Evolutionary conservation across 30 jellyfish, hydroid and myxozoan species (phyloP), one percentile per base, ranked within the genome.

Genomic region (Aurelia coerulea): DNA sequence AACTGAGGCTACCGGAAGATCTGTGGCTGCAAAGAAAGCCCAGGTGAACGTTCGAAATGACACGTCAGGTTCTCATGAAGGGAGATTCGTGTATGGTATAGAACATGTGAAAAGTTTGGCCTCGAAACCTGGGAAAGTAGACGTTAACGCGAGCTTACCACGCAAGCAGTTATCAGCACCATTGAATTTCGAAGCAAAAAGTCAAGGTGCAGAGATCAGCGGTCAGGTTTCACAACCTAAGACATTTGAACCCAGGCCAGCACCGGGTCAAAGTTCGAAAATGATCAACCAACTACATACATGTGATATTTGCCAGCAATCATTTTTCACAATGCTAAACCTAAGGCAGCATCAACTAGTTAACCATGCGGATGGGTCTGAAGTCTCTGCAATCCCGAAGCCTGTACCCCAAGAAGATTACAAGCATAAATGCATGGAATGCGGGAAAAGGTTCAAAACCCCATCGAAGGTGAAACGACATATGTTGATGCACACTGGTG

Each of bases 381-480:
- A 33, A 33, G 46, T 68, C 14, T 32, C 53, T 11, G 66, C 54
- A 31, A 50, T 54, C 58, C 83, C 62, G 15, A 78, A 33, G 52
- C 71, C 52, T 37, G 19, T 5, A 68, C 62, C 73, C 60, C 56
- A 64, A 39, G 84, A 71, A 39, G 81, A 77, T 10, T 53, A 19
- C 71, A 74, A 65, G 54, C 67, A 84, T 65, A 34, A 42, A 42
- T 84, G 93, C 60, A 23, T 77, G 12, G 93, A 74, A 78, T 84
- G 93, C 78, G 46, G 64, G n/a, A 84, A 84, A 41, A 83, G 93
- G 19, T 73, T 84, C 58, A 73, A 73, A n/a, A 84, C 82, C 6
- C 93, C 84, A 11, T 84, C 93, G 6, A 74, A 63, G 32, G 60
- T 84, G 83, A 73, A 84, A 34, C 49, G 92, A 37, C 92, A 83